Conservation (phyloP, 2,113 vertebrate species). For the Nothobranchius furzeri region DNA sequence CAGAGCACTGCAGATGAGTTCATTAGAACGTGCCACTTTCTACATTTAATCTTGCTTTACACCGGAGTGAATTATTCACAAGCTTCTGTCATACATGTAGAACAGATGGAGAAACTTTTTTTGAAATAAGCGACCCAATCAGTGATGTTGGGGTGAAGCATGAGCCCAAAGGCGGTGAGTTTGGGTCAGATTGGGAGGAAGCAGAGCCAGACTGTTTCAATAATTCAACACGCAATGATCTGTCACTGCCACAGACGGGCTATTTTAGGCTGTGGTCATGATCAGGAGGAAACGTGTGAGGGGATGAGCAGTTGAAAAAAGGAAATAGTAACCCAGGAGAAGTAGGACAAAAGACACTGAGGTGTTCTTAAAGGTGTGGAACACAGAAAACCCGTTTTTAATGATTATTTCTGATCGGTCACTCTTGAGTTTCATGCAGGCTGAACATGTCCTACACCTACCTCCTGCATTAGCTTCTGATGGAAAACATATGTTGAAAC, state of each 20-base stretch:
- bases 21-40: constrained; percentile 39
- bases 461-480: too few relatives aligned
- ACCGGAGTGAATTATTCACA: constrained; percentile 31
- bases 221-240: constrained; percentile 66
- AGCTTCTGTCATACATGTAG: constrained; percentile 26
- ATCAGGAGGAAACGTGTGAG: constrained; percentile 33
- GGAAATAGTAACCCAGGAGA: neutral
- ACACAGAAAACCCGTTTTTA: too few relatives aligned
- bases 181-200: constrained; percentile 42
- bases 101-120: constrained; percentile 33
- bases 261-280: constrained; percentile 66
- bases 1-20: constrained; percentile 41
- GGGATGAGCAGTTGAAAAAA: constrained; percentile 12
- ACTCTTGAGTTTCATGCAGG: too few relatives aligned
- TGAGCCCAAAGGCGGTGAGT: constrained; percentile 36
- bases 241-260: constrained; percentile 59
- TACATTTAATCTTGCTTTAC: constrained; percentile 14
- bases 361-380: too few relatives aligned
- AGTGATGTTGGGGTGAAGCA: constrained; percentile 29
- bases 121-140: constrained; percentile 21
- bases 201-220: constrained; percentile 56
- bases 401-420: too few relatives aligned
- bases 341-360: neutral
- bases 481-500: too few relatives aligned
- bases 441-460: too few relatives aligned